phyloP scores from a whole-genome alignment of 2,888 invertebrate species.

The Germaria angustata region DNA sequence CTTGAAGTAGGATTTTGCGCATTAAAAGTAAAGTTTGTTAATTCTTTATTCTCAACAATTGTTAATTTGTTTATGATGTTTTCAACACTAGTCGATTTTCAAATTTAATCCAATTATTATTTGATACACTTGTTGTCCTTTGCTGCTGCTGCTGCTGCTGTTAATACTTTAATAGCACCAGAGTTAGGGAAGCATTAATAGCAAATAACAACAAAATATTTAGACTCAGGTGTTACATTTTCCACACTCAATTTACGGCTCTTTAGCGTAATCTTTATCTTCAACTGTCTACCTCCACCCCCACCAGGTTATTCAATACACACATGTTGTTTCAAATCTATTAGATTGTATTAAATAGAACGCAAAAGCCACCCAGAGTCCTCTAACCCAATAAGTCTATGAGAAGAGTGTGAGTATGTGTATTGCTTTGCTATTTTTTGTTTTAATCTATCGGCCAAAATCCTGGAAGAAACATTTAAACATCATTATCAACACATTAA shows the following conservation, averaged over 20 bases:
- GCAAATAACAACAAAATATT: constrained; percentile 47
- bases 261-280: constrained; percentile 60
- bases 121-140: constrained; percentile 48
- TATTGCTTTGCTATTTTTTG: neutral
- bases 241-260: constrained; percentile 71
- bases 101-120: constrained; percentile 42
- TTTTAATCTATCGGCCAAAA: constrained; percentile 37
- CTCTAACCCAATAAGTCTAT: constrained; percentile 5
- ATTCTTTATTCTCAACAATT: constrained; percentile 18
- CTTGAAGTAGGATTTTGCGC: neutral
- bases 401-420: neutral
- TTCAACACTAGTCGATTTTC: constrained; percentile 32
- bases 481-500: constrained; percentile 77
- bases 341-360: constrained; percentile 21
- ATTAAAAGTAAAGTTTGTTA: neutral
- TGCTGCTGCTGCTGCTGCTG: neutral
- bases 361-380: constrained; percentile 32
- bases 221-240: constrained; percentile 74
- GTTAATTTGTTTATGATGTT: constrained; percentile 64
- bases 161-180: constrained; percentile 41
- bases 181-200: neutral
- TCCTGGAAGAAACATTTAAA: constrained; percentile 60
- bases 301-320: neutral
- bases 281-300: neutral
- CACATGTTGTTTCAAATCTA: constrained; percentile 37